These are phyloP conservation scores for Sapajus apella DNA, from an alignment of 2,113 vertebrate genomes.

Conservation along the genomic window DNA sequence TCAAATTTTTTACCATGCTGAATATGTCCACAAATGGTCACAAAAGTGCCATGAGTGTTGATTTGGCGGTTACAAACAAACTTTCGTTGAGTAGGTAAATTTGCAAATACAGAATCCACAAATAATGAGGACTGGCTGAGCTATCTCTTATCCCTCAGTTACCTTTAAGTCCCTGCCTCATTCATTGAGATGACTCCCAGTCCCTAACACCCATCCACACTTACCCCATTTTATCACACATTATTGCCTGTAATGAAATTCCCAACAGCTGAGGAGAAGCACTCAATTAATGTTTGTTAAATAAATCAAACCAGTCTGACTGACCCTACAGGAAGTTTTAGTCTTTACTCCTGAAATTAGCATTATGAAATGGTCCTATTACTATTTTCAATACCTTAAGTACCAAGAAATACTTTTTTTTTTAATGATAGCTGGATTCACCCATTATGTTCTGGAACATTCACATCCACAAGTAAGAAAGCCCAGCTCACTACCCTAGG, in stretches of 20 bases:
- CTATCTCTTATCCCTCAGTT: background rate
- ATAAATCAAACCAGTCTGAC: background rate
- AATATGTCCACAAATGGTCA: background rate
- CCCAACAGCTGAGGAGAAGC: background rate
- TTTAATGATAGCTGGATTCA: background rate
- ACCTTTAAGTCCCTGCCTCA: background rate
- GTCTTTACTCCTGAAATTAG: background rate
- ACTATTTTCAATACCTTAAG: background rate
- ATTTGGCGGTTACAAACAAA: background rate
- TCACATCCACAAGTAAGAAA: background rate
- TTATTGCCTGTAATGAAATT: background rate
- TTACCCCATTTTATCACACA: background rate
- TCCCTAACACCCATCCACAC: background rate
- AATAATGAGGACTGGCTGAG: background rate
- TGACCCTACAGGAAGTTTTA: background rate
- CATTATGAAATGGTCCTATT: background rate
- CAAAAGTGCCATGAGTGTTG: background rate
- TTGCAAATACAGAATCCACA: background rate
- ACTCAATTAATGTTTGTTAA: constrained; percentile 1
- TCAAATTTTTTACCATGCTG: background rate
- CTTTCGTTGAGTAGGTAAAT: background rate
- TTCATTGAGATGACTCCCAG: background rate
- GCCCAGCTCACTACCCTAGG: background rate
- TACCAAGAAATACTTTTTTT: background rate
- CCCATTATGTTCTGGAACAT: background rate